Conservation (phyloP, 1,140 invertebrate species). For the Lutraria rhynchaena region DNA sequence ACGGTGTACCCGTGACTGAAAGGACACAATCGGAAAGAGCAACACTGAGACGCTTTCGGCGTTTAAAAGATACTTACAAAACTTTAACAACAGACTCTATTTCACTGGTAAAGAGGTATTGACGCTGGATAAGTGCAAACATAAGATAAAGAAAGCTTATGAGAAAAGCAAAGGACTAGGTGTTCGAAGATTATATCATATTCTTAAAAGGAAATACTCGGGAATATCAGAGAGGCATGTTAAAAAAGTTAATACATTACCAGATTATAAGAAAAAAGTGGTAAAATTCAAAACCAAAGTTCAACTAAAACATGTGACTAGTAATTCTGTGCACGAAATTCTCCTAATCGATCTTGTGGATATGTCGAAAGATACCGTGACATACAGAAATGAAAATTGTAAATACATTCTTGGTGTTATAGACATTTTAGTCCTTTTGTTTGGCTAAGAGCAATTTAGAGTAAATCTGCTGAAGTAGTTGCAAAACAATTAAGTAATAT, state of each 20-base stretch:
- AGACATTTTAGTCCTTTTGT: constrained; percentile 4
- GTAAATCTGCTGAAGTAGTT: neutral
- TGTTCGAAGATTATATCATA: neutral
- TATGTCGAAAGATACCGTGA: neutral
- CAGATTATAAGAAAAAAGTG: neutral
- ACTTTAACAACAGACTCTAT: neutral
- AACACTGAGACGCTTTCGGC: no score
- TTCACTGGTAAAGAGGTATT: neutral
- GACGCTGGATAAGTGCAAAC: neutral
- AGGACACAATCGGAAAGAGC: no score
- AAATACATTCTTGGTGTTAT: constrained; percentile 2
- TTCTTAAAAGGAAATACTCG: neutral
- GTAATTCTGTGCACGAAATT: constrained; percentile 4
- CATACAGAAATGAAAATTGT: neutral
- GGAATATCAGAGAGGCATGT: neutral
- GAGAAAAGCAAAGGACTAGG: neutral
- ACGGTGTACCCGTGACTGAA: neutral
- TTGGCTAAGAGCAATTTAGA: neutral
- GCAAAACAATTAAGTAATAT: no score
- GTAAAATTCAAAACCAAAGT: neutral
- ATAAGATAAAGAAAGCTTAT: neutral
- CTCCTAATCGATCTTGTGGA: neutral
- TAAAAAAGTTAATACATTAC: neutral
- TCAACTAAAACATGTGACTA: neutral
- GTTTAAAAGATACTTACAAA: neutral